These are phyloP conservation scores for Dissostichus mawsoni DNA, from an alignment of 2,113 vertebrate species.

Conservation along the genomic window DNA sequence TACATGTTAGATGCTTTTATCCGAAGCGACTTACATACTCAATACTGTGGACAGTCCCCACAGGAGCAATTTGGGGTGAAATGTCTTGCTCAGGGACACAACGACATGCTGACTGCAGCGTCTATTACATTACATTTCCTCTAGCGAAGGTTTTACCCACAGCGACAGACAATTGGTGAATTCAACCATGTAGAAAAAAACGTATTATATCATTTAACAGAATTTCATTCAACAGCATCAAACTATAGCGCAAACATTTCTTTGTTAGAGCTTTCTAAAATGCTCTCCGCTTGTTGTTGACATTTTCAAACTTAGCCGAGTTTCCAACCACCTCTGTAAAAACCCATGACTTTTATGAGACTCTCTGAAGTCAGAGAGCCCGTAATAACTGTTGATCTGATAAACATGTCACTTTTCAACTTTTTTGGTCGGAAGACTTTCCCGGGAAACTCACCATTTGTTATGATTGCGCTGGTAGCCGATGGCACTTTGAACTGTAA, in stretches of 20 bases:
- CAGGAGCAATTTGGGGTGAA: too few species aligned
- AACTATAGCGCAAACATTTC: slow-evolving; percentile 15
- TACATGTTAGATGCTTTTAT: too few species aligned
- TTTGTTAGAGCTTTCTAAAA: not conserved
- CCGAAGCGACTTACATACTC: too few species aligned
- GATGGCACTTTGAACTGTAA: slow-evolving; percentile 85
- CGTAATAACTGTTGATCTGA: slow-evolving; percentile 1
- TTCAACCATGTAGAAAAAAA: too few species aligned
- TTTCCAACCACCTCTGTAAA: slow-evolving; percentile 2
- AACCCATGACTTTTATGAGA: not conserved
- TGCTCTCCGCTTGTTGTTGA: not conserved
- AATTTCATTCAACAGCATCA: not conserved
- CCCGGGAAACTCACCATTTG: slow-evolving; percentile 81
- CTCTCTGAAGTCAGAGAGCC: not conserved
- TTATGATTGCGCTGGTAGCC: slow-evolving; percentile 86
- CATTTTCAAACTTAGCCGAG: not conserved
- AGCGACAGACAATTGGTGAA: too few species aligned
- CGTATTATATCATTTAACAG: not conserved
- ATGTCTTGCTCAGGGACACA: too few species aligned
- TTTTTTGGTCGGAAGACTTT: not conserved
- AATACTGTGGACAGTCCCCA: too few species aligned
- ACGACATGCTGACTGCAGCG: too few species aligned
- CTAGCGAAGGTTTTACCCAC: too few species aligned
- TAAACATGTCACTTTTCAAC: not conserved
- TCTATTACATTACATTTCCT: too few species aligned